Base-by-base conservation (phyloP, 37 sponge, comb jelly and placozoan genomes). In the Halichondria panicea region DNA sequence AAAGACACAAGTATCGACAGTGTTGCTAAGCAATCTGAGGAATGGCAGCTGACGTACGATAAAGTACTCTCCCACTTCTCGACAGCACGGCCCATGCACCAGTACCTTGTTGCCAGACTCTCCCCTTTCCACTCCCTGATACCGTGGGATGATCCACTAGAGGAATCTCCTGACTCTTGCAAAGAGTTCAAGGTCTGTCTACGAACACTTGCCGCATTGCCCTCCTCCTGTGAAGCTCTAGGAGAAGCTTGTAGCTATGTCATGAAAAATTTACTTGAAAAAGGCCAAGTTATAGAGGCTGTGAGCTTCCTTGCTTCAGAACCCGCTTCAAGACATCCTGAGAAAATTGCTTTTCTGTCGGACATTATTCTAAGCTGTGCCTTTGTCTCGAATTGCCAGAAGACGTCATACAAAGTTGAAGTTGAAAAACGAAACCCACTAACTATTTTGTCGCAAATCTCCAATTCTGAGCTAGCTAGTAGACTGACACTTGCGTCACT, bases 401-500 rank as follows among this genome's bases (percentile, higher is more conserved):
- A 78, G 72, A 19, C 41, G 19, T 9, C 5, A 7, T 15, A 24
- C 4, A 27, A 32, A 41, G 30, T 1, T 1, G 40, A 69, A 39
- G 18, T 35, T 0, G 33, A 40, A 33, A 25, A 36, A 7, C 33
- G n/a, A 21, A 58, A 53, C 28, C 69, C 81, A 1, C 58, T 87
- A 39, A 21, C 78, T 1, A 66, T 86, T 7, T 64, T 91, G 3
- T 76, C 55, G 13, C 73, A 71, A 71, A 63, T 87, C 39, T 59
- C 78, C 6, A 76, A 82, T 50, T 52, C 57, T 0, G 78, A 79
- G 22, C 34, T 75, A 44, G 77, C 88, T n/a, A 72, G 80, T 18
- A 55, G 76, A 8, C 63, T 91, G 37, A 44, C 69, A 5, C 59
- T 91, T 5, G 48, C 83, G 58, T 81, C 84, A 0, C 68, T 91